Percentiles rank a stretch among this genome's conserved stretches.
Conservation (phyloP, 1,140 invertebrate species). For the Theocolax elegans region DNA sequence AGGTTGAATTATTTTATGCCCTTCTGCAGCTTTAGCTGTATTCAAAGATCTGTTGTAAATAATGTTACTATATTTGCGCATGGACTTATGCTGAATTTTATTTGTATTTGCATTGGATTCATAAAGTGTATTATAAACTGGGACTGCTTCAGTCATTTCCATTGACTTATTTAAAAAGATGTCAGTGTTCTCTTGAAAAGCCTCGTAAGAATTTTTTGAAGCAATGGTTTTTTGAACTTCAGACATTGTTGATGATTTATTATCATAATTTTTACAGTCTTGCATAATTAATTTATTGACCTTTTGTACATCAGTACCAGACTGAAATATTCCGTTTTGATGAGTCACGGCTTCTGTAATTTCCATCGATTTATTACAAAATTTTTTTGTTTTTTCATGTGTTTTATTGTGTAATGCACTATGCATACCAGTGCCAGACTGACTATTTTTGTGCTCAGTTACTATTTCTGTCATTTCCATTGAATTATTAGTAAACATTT, state of each 20-base stretch:
- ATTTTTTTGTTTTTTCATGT: constrained; percentile 11
- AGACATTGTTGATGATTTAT: not conserved
- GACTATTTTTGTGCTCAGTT: not conserved
- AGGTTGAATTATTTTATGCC: not conserved
- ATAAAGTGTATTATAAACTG: not conserved
- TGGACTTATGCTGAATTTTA: constrained; percentile 3
- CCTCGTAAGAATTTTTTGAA: too few relatives aligned
- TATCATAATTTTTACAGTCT: not conserved
- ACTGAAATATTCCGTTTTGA: too few relatives aligned
- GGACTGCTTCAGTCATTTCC: constrained; percentile 39
- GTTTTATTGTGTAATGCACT: not conserved
- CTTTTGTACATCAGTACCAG: too few relatives aligned
- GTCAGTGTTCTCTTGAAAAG: not conserved
- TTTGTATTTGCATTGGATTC: not conserved
- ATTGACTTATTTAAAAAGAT: constrained; percentile 36
- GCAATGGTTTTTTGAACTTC: not conserved
- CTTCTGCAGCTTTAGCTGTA: not conserved
- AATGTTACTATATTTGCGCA: not conserved
- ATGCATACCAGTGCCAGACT: not conserved
- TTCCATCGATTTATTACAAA: constrained; percentile 31
- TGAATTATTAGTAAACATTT: constrained; percentile 20
- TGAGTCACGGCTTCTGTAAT: not conserved
- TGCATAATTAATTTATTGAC: not conserved
- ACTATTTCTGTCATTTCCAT: constrained; percentile 34
- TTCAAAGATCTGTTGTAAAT: not conserved